Percentiles rank a stretch among this genome's conserved stretches.
phyloP scores from a whole-genome alignment of 2,888 invertebrate genomes.

The Lepetodrilus schrolli region DNA sequence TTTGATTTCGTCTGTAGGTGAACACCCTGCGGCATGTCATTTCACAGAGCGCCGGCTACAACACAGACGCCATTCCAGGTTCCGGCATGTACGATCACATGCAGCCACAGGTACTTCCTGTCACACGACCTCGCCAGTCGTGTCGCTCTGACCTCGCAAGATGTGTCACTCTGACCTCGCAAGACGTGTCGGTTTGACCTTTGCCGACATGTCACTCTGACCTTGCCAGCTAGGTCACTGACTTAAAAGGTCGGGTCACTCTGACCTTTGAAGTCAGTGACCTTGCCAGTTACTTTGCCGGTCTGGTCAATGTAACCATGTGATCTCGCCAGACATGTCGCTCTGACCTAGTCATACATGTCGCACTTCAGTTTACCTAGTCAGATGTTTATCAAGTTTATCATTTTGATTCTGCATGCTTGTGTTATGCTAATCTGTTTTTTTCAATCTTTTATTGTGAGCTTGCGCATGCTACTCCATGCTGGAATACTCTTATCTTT shows the following conservation, averaged over 20 bases:
- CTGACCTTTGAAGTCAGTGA: too few species aligned
- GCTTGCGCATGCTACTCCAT: too few species aligned
- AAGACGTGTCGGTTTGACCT: neutral
- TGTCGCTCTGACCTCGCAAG: neutral
- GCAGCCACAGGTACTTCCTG: conserved; percentile 37
- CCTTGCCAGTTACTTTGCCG: too few species aligned
- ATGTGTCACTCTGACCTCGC: neutral
- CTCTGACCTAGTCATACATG: too few species aligned
- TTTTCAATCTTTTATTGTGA: too few species aligned
- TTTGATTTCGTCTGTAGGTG: conserved; percentile 43
- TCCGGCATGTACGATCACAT: conserved; percentile 45
- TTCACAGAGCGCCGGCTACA: conserved; percentile 48
- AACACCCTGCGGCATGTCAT: conserved; percentile 47
- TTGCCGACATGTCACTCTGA: neutral
- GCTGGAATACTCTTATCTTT: too few species aligned
- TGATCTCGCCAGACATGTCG: too few species aligned
- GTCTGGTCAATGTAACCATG: too few species aligned
- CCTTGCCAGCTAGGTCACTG: neutral
- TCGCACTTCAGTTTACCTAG: too few species aligned
- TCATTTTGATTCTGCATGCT: too few species aligned
- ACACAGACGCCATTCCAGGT: conserved; percentile 46
- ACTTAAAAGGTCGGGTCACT: neutral
- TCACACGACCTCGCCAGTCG: neutral
- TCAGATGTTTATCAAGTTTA: too few species aligned
- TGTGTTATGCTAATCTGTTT: too few species aligned